Evolutionary conservation across 2,888 invertebrate genomes (phyloP).

Genomic region (Danaus chrysippus): DNA sequence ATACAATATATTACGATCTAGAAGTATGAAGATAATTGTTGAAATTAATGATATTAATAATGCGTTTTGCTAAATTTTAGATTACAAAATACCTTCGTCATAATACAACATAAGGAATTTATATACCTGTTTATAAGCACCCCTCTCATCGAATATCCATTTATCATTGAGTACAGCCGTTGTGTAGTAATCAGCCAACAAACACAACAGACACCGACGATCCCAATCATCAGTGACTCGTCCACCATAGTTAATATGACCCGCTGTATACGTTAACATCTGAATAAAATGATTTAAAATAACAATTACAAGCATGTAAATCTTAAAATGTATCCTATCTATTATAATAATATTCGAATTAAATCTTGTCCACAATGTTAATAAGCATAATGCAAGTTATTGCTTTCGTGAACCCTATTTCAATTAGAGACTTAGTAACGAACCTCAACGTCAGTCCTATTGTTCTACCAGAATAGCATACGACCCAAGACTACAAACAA

Average conservation of each 20-base stretch:
- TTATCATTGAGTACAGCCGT: slow-evolving; percentile 78
- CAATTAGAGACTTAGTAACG: neutral
- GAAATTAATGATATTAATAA: neutral
- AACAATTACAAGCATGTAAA: too few relatives aligned
- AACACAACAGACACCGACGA: slow-evolving; percentile 85
- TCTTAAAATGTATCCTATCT: too few relatives aligned
- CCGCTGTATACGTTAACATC: slow-evolving; percentile 85
- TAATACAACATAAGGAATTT: too few relatives aligned
- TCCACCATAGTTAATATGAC: slow-evolving; percentile 91
- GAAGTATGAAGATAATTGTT: neutral
- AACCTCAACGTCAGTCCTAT: neutral
- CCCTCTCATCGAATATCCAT: slow-evolving; percentile 82
- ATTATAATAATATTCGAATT: too few relatives aligned
- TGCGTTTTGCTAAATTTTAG: too few relatives aligned
- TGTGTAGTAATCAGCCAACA: slow-evolving; percentile 87
- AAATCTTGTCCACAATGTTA: too few relatives aligned
- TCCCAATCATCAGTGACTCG: slow-evolving; percentile 96
- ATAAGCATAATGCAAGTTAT: neutral
- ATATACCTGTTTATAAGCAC: slow-evolving; percentile 83
- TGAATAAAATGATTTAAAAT: slow-evolving; percentile 31
- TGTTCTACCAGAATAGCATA: too few relatives aligned
- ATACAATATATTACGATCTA: neutral
- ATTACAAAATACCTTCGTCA: too few relatives aligned
- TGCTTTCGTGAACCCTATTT: neutral
- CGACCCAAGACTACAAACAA: too few relatives aligned